These are phyloP conservation scores for Eulithis prunata DNA, from an alignment of 2,888 invertebrate species.

Conservation along the genomic window DNA sequence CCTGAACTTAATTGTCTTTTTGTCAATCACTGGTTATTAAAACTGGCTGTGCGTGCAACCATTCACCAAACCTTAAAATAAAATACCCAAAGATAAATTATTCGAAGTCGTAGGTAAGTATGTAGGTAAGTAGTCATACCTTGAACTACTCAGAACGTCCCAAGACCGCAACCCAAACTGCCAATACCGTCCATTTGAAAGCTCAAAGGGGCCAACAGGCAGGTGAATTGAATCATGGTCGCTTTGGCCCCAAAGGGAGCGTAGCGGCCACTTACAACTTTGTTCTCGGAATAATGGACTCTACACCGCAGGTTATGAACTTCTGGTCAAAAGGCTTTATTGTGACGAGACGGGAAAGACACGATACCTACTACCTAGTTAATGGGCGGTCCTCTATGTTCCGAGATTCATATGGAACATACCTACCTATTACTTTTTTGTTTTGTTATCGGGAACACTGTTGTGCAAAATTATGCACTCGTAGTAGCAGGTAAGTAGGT, in stretches of 20 bases:
- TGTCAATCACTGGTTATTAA: too few species aligned
- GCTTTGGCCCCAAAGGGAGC: constrained; percentile 60
- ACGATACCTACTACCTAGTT: background rate
- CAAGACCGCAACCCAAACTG: constrained; percentile 50
- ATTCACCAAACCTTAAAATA: too few species aligned
- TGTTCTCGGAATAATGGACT: constrained; percentile 74
- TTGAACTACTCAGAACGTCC: constrained; percentile 29
- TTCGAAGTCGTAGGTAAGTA: too few species aligned
- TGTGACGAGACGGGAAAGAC: background rate
- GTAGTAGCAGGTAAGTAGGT: too few species aligned
- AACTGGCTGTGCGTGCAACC: too few species aligned
- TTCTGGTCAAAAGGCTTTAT: constrained; percentile 44
- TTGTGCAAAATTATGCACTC: too few species aligned
- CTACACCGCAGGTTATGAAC: constrained; percentile 64
- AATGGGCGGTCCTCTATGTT: too few species aligned
- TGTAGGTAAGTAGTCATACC: background rate
- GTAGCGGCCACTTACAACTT: constrained; percentile 66
- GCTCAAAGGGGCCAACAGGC: constrained; percentile 61
- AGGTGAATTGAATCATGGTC: constrained; percentile 74
- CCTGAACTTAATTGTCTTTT: too few species aligned
- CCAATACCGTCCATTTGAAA: constrained; percentile 53
- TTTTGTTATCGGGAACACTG: too few species aligned
- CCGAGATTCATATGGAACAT: too few species aligned
- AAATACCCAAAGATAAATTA: too few species aligned
- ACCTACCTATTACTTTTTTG: too few species aligned